Evolutionary conservation across 2,113 vertebrate species (phyloP), one percentile per base, ranked within the genome.

Genomic region (Lasiurus cinereus): DNA sequence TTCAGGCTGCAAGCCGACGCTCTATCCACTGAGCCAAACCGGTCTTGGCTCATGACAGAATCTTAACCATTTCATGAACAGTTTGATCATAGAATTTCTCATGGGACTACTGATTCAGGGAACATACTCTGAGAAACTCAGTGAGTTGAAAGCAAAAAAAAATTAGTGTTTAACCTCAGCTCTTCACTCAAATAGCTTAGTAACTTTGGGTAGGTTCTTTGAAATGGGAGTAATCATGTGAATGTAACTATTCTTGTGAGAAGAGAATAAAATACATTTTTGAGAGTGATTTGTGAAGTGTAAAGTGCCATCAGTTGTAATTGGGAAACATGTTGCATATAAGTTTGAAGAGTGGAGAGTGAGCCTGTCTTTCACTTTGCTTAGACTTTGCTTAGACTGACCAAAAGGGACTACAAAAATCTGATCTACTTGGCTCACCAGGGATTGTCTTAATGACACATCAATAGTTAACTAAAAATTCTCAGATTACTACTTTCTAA

Each of bases 61-160:
- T 69, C 39, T 90, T 94, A 24, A 91, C n/a, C 19, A 80, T 88
- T 83, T 83, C 48, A 31, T 39, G 31, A 79, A 72, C 9, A 33
- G 43, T 94, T 93, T 88, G 18, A 72, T 67, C 24, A 88, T 1
- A 76, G 22, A 64, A 73, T 82, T 95, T 91, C 54, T 78, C n/a
- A 39, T 24, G 15, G 24, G 59, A 70, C 24, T 78, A 79, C 12
- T 91, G 36, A 73, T 69, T 90, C 39, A 46, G 78, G 48, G n/a
- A 69, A 80, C 8, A 64, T 18, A 66, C 6, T 82, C 79, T 83
- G 79, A 86, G 86, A 95, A 78, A 18, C 27, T 91, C n/a, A 86
- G 6, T 74, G 62, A 90, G 18, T 62, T 91, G 18, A 94, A 90
- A 64, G 33, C 8, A 96, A 77, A 56, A 86, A 86, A 77, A 93